Evolutionary conservation across 2,797 vertebrate genomes (phyloP).

Genomic region (Dipus sagitta): DNA sequence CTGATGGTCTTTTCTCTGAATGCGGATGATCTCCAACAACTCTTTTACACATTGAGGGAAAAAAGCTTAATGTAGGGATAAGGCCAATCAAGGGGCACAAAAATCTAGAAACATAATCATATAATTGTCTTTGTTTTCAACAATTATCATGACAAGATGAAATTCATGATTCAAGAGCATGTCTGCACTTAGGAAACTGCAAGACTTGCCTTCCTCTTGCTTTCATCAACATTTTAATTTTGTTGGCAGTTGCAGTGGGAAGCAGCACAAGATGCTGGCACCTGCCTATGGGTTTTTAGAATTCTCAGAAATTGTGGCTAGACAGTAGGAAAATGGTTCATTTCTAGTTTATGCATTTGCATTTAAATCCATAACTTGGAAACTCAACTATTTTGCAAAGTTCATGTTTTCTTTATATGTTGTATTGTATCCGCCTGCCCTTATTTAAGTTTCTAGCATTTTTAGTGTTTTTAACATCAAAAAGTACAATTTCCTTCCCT

Average conservation of each 20-base stretch:
- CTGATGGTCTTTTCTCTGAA: background rate
- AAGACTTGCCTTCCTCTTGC: background rate
- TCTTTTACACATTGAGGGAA: background rate
- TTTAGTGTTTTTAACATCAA: background rate
- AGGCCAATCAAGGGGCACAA: background rate
- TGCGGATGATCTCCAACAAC: background rate
- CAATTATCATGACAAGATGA: background rate
- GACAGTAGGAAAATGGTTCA: background rate
- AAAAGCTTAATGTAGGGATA: background rate
- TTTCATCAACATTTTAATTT: slow-evolving; percentile 57
- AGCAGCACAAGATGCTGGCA: background rate
- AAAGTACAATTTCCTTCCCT: background rate
- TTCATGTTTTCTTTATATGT: background rate
- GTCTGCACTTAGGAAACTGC: slow-evolving; percentile 29
- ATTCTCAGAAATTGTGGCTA: background rate
- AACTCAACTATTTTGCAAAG: background rate
- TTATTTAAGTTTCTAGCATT: background rate
- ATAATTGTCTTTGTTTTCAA: background rate
- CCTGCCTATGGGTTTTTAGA: background rate
- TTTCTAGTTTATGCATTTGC: background rate
- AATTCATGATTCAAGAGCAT: background rate
- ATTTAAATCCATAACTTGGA: background rate
- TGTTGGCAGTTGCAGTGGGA: background rate
- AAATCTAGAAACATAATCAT: background rate
- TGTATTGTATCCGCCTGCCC: background rate